Base-by-base conservation (phyloP, 1,140 invertebrate species). In the Subanguina moxae region DNA sequence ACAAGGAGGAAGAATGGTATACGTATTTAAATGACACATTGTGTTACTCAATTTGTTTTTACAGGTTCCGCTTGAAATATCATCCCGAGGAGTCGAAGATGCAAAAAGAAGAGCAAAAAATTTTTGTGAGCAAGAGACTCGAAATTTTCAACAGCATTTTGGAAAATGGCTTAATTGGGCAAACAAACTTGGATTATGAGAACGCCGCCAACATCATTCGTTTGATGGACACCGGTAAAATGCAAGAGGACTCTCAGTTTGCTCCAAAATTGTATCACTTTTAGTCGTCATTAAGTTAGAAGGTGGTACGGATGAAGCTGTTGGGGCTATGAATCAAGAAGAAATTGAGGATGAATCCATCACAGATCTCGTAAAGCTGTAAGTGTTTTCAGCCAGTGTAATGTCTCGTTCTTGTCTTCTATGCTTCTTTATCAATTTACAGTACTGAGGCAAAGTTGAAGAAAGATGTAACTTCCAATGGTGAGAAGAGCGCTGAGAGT, bases 1-100 rank as follows among this genome's bases (percentile, higher is more conserved):
- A 99, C 86, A 97, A 97, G 85, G 94, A 98, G 82, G 95, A 99
- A 84, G 95, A 99, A 89, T 99, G 96, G 96, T 98, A 87, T 87
- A 89, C 65, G 45, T 46, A 42, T 32, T 32, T 64, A 13, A 27
- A 57, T 23, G 17, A 21, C 21, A 57, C 48, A 67, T 70, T 85
- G 85, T 84, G 85, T 84, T 84, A 8, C 48, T 52, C 3, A 19
- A 21, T 52, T 52, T 52, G 1, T 25, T 3, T 84, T 86, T 86
- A 85, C 85, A 98, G 95, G 95, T 98, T 99, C 86, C 94, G 94
- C 84, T 89, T 91, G 71, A 97, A 97, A 85, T 98, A 97, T 83
- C 94, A 97, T 85, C 95, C 95, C 3, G 93, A 96, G 85, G 93
- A 97, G 78, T 92, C 90, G 62, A 87, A 90, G 8, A 94, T 91